Evolutionary conservation across 2,797 vertebrate species (phyloP).

Genomic region (Aplochiton taeniatus): DNA sequence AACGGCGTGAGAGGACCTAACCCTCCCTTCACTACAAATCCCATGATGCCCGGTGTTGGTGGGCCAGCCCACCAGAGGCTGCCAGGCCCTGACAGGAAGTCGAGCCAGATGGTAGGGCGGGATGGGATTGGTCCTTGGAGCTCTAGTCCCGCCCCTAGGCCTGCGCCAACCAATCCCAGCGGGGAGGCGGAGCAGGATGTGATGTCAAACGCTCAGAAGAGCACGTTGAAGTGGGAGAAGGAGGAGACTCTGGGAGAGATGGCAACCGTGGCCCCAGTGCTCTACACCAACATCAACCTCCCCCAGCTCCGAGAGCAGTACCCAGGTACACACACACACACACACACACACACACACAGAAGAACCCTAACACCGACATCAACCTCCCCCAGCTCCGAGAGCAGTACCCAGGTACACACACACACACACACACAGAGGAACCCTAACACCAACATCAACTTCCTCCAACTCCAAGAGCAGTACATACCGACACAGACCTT

Average conservation of each 20-base stretch:
- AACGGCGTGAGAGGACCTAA: constrained; percentile 87
- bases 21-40: constrained; percentile 73
- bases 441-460: constrained; percentile 88
- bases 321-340: constrained; percentile 71
- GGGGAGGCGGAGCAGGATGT: constrained; percentile 76
- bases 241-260: constrained; percentile 92
- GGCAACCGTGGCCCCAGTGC: constrained; percentile 95
- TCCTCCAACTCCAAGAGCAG: constrained; percentile 90
- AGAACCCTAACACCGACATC: constrained; percentile 93
- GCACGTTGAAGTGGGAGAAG: constrained; percentile 97
- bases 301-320: constrained; percentile 90
- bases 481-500: constrained; percentile 33
- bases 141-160: not conserved
- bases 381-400: constrained; percentile 91
- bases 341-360: not conserved
- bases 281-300: constrained; percentile 95
- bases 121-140: constrained; percentile 77
- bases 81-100: constrained; percentile 72
- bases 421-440: not conserved
- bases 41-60: constrained; percentile 68
- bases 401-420: constrained; percentile 83
- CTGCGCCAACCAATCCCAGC: constrained; percentile 29
- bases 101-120: constrained; percentile 71
- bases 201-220: constrained; percentile 89
- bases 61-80: constrained; percentile 32